Evolutionary conservation across 2,888 invertebrate genomes (phyloP).

Genomic region (Dasypogon diadema): DNA sequence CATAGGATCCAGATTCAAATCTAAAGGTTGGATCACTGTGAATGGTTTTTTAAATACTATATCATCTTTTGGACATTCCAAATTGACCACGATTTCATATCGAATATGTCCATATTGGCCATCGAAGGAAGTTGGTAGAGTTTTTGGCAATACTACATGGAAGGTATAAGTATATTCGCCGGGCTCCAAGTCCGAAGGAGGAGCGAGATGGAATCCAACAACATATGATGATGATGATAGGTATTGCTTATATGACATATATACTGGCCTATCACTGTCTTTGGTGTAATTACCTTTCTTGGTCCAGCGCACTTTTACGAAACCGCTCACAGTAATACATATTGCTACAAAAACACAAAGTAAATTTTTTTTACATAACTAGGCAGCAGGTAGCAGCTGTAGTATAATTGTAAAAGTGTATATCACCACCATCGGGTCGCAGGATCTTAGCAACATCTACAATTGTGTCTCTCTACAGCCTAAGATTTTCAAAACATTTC

Average conservation of each 20-base stretch:
- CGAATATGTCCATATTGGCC: constrained; percentile 81
- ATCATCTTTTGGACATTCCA: constrained; percentile 88
- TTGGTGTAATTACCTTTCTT: constrained; percentile 67
- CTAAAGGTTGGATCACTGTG: constrained; percentile 82
- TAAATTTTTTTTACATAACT: too few species aligned
- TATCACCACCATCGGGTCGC: too few species aligned
- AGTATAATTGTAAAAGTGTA: too few species aligned
- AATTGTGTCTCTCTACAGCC: too few species aligned
- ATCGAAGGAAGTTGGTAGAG: constrained; percentile 84
- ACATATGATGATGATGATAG: constrained; percentile 66
- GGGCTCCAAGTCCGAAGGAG: constrained; percentile 71
- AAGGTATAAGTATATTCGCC: constrained; percentile 83
- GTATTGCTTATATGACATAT: constrained; percentile 67
- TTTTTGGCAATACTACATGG: constrained; percentile 73
- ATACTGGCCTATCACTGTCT: constrained; percentile 67
- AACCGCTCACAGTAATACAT: constrained; percentile 67
- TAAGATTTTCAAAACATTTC: too few species aligned
- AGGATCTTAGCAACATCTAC: too few species aligned
- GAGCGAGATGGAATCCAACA: constrained; percentile 68
- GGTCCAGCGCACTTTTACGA: constrained; percentile 69
- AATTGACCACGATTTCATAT: constrained; percentile 81
- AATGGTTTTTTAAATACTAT: constrained; percentile 84
- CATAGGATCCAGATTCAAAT: constrained; percentile 81
- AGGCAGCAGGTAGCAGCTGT: too few species aligned
- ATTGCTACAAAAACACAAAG: constrained; percentile 60